Conservation (phyloP, 2,113 vertebrate genomes). For the Thamnophis sirtalis region DNA sequence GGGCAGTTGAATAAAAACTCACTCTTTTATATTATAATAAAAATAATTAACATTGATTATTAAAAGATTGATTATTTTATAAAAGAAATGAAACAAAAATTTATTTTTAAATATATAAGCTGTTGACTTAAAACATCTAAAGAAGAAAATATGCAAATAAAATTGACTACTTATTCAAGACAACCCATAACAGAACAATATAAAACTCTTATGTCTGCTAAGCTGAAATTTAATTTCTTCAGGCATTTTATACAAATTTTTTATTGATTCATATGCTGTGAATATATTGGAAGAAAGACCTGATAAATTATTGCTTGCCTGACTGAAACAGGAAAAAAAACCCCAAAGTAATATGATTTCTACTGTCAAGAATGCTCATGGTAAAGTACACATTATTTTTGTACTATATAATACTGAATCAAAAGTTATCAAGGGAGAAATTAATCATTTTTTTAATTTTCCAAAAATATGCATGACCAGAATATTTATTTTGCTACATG, state of each 20-base stretch:
- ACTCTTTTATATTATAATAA: background rate
- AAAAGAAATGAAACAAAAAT: background rate
- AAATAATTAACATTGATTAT: background rate
- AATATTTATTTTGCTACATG: background rate
- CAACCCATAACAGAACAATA: background rate
- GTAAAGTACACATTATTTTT: background rate
- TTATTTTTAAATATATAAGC: background rate
- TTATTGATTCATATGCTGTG: background rate
- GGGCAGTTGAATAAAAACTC: background rate
- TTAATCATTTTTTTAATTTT: background rate
- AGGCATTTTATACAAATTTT: background rate
- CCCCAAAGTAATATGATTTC: background rate
- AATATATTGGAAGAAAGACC: background rate
- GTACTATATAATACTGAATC: background rate
- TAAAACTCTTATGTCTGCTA: background rate
- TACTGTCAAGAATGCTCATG: background rate
- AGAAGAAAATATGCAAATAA: background rate
- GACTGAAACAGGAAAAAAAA: background rate
- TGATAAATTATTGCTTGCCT: background rate
- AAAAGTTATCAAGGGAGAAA: background rate
- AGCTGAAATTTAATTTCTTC: background rate
- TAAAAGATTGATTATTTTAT: background rate
- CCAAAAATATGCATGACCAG: background rate
- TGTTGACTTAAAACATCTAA: background rate
- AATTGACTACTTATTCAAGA: background rate